Conservation (phyloP, 2,113 vertebrate genomes). For the Atlantisia rogersi region DNA sequence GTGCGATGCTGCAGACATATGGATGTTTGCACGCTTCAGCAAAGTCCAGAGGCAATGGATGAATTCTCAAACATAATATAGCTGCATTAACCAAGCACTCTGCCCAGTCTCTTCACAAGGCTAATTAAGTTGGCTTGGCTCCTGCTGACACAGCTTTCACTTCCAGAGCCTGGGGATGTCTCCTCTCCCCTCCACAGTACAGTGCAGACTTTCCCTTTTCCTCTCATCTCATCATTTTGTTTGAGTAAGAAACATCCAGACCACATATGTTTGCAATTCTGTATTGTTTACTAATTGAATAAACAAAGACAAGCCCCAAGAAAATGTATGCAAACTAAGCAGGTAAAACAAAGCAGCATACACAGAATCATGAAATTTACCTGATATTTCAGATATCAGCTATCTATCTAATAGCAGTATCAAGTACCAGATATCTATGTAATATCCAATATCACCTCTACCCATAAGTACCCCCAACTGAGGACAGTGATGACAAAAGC, state of each 20-base stretch:
- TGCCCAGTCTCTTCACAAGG: not conserved
- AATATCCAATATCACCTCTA: not conserved
- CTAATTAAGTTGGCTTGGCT: conserved; percentile 15
- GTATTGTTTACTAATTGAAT: not conserved
- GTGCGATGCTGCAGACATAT: not conserved
- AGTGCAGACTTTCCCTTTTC: not conserved
- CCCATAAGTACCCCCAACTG: not conserved
- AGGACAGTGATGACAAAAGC: not conserved
- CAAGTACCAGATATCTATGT: not conserved
- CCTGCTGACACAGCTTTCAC: conserved; percentile 17
- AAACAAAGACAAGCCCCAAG: not conserved
- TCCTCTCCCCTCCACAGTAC: not conserved
- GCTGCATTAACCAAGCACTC: not conserved
- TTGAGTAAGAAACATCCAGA: not conserved
- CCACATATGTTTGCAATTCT: not conserved
- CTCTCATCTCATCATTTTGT: not conserved
- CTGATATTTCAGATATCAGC: not conserved
- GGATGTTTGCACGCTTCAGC: not conserved
- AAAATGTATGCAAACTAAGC: not conserved
- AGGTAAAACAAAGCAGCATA: not conserved
- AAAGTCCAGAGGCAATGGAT: not conserved
- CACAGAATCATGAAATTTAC: not conserved
- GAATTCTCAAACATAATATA: not conserved
- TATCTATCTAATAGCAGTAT: not conserved
- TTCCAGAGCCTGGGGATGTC: not conserved